Evolutionary conservation across 2,113 vertebrate genomes (phyloP).

Genomic region (Stercorarius parasiticus): DNA sequence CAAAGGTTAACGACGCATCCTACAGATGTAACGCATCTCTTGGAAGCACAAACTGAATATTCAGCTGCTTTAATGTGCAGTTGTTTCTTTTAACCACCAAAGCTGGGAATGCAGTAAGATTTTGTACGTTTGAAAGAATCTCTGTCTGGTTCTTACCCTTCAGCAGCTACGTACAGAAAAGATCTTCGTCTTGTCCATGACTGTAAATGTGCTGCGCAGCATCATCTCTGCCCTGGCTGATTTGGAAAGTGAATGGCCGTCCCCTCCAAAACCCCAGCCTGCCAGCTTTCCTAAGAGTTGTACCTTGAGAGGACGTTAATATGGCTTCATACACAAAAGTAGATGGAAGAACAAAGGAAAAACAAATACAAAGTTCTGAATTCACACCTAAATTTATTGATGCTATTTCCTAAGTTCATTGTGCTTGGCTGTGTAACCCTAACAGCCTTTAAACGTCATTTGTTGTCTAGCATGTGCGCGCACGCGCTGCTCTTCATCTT

Average conservation of each 20-base stretch:
- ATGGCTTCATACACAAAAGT: background rate
- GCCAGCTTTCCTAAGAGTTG: background rate
- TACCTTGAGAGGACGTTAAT: background rate
- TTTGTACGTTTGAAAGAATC: background rate
- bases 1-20: background rate
- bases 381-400: background rate
- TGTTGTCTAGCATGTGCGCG: background rate
- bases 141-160: background rate
- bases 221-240: background rate
- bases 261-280: background rate
- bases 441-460: background rate
- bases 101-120: background rate
- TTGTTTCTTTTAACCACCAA: background rate
- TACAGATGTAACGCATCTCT: accelerated
- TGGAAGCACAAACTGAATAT: background rate
- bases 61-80: background rate
- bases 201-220: background rate
- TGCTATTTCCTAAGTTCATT: background rate
- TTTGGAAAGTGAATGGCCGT: background rate
- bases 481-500: background rate
- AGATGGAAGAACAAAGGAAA: background rate
- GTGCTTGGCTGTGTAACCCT: background rate
- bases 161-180: background rate
- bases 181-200: background rate
- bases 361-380: background rate